A percentile compares a stretch with the other conserved stretches of the same genome.
These are phyloP conservation scores for Oncorhynchus masou DNA, from an alignment of 2,113 vertebrate genomes.

Conservation along the genomic window DNA sequence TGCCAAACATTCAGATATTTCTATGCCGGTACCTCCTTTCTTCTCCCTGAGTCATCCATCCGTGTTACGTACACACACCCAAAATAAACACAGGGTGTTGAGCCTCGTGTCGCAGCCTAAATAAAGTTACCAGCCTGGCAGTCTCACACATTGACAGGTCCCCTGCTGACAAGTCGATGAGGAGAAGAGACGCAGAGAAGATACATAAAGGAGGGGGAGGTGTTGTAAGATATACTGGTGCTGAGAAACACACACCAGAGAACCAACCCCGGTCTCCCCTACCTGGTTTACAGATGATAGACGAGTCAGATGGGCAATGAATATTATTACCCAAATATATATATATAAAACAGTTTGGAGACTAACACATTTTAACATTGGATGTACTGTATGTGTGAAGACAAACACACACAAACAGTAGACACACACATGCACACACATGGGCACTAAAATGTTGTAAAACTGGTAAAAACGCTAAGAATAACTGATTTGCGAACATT, in stretches of 20 bases:
- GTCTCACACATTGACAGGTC: conserved; percentile 43
- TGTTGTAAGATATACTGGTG: not conserved
- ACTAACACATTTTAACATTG: conserved; percentile 1
- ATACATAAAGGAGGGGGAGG: conserved; percentile 61
- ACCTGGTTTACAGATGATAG: not conserved
- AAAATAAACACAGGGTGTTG: not conserved
- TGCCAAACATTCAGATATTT: not conserved
- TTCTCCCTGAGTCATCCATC: not conserved
- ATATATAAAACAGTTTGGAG: not conserved
- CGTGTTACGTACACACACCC: not conserved
- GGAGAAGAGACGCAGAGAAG: conserved; percentile 20
- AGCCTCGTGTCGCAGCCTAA: conserved; percentile 32
- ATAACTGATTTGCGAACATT: too few species aligned
- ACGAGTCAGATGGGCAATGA: not conserved
- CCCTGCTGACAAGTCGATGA: conserved; percentile 29
- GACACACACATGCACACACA: too few species aligned
- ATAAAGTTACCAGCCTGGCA: conserved; percentile 54
- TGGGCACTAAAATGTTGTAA: too few species aligned
- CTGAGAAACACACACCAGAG: too few species aligned
- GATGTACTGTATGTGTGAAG: too few species aligned
- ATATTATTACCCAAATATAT: too few species aligned
- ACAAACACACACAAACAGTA: too few species aligned
- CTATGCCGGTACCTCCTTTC: not conserved
- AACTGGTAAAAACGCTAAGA: too few species aligned
- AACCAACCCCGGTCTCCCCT: too few species aligned